Conservation (phyloP, 2,797 vertebrate species). For the Eulemur mongoz region DNA sequence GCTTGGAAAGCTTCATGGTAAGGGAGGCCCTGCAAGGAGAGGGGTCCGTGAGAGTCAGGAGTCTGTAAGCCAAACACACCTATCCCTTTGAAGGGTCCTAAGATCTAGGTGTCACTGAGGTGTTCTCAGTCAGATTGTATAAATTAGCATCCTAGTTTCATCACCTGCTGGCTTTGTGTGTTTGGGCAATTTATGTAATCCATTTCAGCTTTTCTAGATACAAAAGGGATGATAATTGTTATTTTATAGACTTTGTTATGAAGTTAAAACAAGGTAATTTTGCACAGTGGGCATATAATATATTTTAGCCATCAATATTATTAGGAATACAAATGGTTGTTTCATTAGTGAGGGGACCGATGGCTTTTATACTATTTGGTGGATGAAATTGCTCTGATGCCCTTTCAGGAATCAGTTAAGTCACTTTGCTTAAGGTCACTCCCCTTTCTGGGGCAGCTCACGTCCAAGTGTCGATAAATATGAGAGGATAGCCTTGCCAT, state of each 20-base stretch:
- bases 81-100: not conserved
- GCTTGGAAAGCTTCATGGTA: not conserved
- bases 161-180: not conserved
- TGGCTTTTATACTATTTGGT: not conserved
- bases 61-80: not conserved
- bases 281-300: not conserved
- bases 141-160: not conserved
- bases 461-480: not conserved
- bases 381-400: not conserved
- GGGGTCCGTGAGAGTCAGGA: not conserved
- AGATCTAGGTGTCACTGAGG: not conserved
- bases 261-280: not conserved
- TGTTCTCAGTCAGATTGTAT: not conserved
- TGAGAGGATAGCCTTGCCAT: not conserved
- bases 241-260: not conserved
- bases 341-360: not conserved
- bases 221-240: not conserved
- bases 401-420: not conserved
- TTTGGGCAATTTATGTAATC: not conserved
- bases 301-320: not conserved
- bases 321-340: not conserved
- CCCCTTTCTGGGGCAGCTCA: not conserved
- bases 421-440: not conserved
- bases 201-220: not conserved
- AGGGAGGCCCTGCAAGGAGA: not conserved